Evolutionary conservation across 2,888 invertebrate genomes (phyloP), one percentile per base, ranked within the genome.

Genomic region (Polydesmus complanatus): DNA sequence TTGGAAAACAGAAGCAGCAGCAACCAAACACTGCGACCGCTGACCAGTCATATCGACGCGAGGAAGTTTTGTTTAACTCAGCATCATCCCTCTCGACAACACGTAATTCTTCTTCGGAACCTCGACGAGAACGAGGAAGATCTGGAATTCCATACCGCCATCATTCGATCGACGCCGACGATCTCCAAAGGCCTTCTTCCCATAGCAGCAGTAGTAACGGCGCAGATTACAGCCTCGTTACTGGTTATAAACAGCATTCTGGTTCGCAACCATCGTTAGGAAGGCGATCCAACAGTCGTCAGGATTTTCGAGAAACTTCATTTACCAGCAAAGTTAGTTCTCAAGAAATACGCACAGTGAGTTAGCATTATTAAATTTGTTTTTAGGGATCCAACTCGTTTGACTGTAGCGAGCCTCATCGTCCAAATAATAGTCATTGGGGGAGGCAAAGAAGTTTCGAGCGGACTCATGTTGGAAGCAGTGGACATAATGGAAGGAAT

Each of bases 241-340:
- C 63, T 56, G 62, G 64, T 50, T 63, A 65, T 55, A 61, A 64
- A 22, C 63, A 64, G 53, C 60, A 64, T 21, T 65, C 65, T 56
- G 65, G 64, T 51, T 65, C 65, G 37, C 67, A 65, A 52, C 61
- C 65, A 19, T 61, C 65, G 51, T 62, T 65, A 50, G 64, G 62
- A 48, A 63, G 65, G 27, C 61, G 67, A 27, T 63, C 67, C 22
- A 64, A 63, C 54, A 67, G 65, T 62, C 61, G 67, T 48, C 67
- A 67, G 60, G 67, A 67, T 56, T 63, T 62, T 56, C 56, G 66
- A 25, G 63, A 64, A 61, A 60, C 60, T 51, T 58, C 64, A 22
- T 63, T 63, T 54, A 62, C 63, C 54, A 62, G 21, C 27, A n/a
- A 47, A 22, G 47, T 21, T 8, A 22, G 8, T 22, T 55, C 37